Evolutionary conservation across 2,113 vertebrate species (phyloP).

Genomic region (Antigone vipio): DNA sequence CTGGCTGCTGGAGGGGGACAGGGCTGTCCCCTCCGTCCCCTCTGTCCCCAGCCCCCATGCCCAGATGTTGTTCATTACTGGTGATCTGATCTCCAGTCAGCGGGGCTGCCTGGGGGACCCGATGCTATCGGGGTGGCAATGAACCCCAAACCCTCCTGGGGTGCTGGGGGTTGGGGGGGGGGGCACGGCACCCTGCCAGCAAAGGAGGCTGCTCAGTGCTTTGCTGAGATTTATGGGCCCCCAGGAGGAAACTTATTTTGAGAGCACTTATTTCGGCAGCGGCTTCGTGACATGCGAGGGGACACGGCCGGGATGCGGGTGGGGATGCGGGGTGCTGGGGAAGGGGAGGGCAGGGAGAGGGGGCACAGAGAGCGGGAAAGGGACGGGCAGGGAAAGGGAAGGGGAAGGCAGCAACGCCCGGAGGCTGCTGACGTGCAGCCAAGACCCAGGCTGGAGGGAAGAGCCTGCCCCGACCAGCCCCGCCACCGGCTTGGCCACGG

Average conservation of each 20-base stretch:
- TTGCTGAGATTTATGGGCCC: neutral
- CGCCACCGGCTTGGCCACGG: neutral
- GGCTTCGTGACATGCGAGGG: neutral
- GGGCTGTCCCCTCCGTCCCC: neutral
- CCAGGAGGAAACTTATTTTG: neutral
- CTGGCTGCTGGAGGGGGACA: neutral
- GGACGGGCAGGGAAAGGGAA: neutral
- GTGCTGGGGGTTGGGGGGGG: neutral
- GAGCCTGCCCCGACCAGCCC: neutral
- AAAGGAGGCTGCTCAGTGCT: neutral
- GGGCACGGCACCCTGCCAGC: neutral
- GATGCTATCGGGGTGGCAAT: neutral
- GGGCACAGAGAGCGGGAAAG: neutral
- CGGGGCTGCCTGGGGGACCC: neutral
- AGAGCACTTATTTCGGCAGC: neutral
- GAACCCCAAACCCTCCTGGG: neutral
- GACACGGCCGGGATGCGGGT: neutral
- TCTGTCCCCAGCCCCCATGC: neutral
- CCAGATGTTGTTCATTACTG: slow-evolving; percentile 4
- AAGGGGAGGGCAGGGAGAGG: neutral
- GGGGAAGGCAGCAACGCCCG: neutral
- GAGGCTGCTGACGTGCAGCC: neutral
- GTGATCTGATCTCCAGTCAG: neutral
- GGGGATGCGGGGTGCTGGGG: neutral
- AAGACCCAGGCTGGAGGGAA: neutral